Conservation (phyloP, 2,888 invertebrate species). For the Polymixis lichenea region DNA sequence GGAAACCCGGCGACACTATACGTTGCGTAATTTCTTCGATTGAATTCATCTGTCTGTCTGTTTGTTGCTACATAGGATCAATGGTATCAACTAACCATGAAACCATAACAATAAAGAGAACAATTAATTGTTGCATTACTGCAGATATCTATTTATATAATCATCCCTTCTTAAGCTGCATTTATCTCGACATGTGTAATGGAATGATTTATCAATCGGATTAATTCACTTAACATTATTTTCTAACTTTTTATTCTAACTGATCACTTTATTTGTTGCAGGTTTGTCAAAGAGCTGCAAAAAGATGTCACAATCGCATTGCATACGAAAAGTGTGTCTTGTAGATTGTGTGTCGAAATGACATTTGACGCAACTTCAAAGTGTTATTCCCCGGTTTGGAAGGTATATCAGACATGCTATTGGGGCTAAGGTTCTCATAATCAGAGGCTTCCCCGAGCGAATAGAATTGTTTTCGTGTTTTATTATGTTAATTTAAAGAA, state of each 20-base stretch:
- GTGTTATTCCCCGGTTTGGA: constrained; percentile 23
- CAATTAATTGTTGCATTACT: constrained; percentile 61
- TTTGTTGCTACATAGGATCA: constrained; percentile 50
- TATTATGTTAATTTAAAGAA: constrained; percentile 12
- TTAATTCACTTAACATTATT: background rate
- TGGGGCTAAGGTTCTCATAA: background rate
- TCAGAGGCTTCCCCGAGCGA: background rate
- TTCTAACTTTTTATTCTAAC: background rate
- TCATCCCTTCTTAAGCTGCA: constrained; percentile 20
- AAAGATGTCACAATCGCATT: background rate
- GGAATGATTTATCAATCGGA: background rate
- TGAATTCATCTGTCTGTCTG: constrained; percentile 43
- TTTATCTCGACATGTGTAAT: background rate
- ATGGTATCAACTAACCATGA: constrained; percentile 49
- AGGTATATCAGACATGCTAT: background rate
- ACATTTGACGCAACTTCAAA: background rate
- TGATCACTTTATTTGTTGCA: background rate
- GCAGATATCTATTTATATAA: constrained; percentile 58
- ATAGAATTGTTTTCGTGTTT: background rate
- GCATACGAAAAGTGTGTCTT: background rate
- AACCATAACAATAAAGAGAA: constrained; percentile 64
- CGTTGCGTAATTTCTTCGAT: constrained; percentile 63
- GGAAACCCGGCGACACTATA: constrained; percentile 68
- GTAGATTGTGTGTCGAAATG: constrained; percentile 2
- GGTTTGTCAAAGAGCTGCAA: background rate